phyloP scores from a whole-genome alignment of 2,113 vertebrate genomes.

The Actenoides lindsayi region DNA sequence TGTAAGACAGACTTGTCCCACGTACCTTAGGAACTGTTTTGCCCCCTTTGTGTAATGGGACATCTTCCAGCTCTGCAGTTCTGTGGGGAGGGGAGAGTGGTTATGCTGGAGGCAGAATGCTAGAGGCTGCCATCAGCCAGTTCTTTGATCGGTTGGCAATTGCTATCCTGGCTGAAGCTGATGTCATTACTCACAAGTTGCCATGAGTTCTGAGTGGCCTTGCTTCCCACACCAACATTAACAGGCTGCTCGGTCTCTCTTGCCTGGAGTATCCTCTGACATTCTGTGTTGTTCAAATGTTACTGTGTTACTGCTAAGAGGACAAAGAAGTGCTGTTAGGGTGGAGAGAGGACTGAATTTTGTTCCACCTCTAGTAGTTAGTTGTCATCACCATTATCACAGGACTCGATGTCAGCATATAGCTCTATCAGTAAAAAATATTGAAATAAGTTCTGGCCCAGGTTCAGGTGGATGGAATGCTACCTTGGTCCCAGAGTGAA shows the following conservation, averaged over 20 bases:
- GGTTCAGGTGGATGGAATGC: not conserved
- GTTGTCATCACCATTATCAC: not conserved
- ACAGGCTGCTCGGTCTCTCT: not conserved
- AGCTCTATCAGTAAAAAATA: not conserved
- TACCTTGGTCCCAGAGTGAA: not conserved
- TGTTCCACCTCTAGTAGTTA: not conserved
- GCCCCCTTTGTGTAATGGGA: not conserved
- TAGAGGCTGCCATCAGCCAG: not conserved
- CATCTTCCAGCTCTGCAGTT: not conserved
- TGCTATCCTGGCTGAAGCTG: not conserved
- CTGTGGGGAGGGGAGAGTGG: not conserved
- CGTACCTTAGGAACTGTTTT: not conserved
- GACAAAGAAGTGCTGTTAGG: not conserved
- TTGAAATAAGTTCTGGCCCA: not conserved
- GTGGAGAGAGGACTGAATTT: not conserved
- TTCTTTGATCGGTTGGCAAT: not conserved
- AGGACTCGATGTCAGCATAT: not conserved
- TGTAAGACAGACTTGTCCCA: not conserved
- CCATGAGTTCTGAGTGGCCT: not conserved
- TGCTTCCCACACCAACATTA: not conserved
- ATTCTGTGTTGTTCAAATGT: not conserved
- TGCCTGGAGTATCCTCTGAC: not conserved
- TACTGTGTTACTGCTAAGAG: not conserved
- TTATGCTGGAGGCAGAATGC: fast-evolving
- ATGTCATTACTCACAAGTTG: not conserved